A percentile compares a stretch with the other conserved stretches of the same genome.
These are phyloP conservation scores for Morpho achilles DNA, from an alignment of 2,888 invertebrate genomes.

Conservation along the genomic window DNA sequence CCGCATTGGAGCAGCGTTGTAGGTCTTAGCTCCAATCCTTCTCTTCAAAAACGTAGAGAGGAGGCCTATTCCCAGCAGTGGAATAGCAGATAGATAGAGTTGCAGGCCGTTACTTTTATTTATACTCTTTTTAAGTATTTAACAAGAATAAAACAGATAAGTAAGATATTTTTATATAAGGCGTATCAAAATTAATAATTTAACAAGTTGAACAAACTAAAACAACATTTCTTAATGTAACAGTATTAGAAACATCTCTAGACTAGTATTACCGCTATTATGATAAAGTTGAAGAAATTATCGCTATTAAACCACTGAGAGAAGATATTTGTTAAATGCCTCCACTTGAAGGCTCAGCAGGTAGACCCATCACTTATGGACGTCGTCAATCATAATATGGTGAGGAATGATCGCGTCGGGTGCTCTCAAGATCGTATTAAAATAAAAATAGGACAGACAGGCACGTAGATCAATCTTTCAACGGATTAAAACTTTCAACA, in stretches of 20 bases:
- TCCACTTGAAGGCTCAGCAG: conserved; percentile 44
- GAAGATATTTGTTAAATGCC: conserved; percentile 53
- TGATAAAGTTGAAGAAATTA: conserved; percentile 57
- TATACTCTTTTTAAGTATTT: too few species aligned
- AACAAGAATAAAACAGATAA: too few species aligned
- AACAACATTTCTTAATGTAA: not conserved
- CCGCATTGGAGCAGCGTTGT: too few species aligned
- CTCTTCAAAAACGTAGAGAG: too few species aligned
- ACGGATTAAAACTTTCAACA: conserved; percentile 27
- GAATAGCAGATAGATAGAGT: too few species aligned
- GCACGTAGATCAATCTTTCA: conserved; percentile 40
- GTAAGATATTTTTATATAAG: too few species aligned
- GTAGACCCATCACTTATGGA: conserved; percentile 40
- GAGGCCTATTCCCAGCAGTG: too few species aligned
- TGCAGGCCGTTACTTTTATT: too few species aligned
- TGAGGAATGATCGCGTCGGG: conserved; percentile 24
- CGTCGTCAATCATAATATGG: conserved; percentile 50
- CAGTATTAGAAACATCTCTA: conserved; percentile 30
- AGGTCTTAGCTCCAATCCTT: too few species aligned
- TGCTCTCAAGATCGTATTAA: conserved; percentile 33
- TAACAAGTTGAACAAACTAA: not conserved
- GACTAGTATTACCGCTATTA: conserved; percentile 39
- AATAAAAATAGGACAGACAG: conserved; percentile 34
- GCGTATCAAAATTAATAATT: too few species aligned
- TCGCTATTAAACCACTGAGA: conserved; percentile 53